These are phyloP conservation scores for Anthrax anthrax DNA, from an alignment of 2,888 invertebrate genomes.

Conservation along the genomic window DNA sequence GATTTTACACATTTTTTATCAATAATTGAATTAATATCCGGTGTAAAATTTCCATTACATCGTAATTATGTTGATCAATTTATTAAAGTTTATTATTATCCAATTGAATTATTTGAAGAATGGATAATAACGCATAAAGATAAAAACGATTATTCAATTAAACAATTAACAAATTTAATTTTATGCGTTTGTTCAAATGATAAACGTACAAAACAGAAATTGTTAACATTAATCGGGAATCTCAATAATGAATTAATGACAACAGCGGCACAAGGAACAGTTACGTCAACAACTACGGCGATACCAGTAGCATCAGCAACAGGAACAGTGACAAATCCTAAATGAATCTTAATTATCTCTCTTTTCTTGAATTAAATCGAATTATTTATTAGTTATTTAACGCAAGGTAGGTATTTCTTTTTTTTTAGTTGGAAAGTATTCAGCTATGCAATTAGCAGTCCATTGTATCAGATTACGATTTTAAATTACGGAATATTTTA, in stretches of 20 bases:
- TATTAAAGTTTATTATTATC: constrained; percentile 92
- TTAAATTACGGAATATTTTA: too few species aligned
- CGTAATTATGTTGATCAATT: constrained; percentile 85
- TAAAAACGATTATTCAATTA: constrained; percentile 74
- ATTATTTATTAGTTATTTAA: too few species aligned
- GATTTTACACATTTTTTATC: constrained; percentile 91
- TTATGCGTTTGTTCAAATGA: constrained; percentile 76
- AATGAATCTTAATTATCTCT: too few species aligned
- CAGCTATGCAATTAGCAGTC: too few species aligned
- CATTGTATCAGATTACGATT: too few species aligned
- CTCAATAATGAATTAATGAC: not conserved
- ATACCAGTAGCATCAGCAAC: too few species aligned
- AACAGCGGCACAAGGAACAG: too few species aligned
- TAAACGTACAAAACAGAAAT: constrained; percentile 70
- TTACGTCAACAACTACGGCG: too few species aligned
- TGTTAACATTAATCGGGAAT: constrained; percentile 45
- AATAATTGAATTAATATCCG: constrained; percentile 76
- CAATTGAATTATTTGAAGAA: constrained; percentile 71
- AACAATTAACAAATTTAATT: constrained; percentile 73
- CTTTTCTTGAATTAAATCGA: too few species aligned
- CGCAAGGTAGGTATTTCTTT: too few species aligned
- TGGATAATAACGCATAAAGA: constrained; percentile 79
- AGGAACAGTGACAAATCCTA: too few species aligned
- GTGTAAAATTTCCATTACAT: constrained; percentile 70
- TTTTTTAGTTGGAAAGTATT: too few species aligned